Conservation (phyloP, 2,113 vertebrate genomes). For the Albula glossodonta region DNA sequence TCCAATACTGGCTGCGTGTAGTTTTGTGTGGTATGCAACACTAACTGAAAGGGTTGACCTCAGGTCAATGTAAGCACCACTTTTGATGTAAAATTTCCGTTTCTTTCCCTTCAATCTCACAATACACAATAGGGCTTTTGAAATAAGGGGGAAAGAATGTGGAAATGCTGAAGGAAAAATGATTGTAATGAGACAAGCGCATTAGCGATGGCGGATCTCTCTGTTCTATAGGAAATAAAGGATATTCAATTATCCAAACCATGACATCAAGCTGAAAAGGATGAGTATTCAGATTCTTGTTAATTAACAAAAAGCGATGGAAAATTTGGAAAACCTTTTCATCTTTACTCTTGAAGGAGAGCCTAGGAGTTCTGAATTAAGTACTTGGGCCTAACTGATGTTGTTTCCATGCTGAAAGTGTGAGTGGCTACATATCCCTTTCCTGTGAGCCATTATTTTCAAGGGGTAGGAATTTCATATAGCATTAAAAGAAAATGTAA, state of each 20-base stretch:
- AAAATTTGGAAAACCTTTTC: not conserved
- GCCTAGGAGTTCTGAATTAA: not conserved
- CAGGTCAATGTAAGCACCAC: not conserved
- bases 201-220: not conserved
- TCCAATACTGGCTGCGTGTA: no score
- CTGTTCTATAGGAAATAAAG: not conserved
- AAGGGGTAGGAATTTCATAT: not conserved
- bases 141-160: not conserved
- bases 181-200: not conserved
- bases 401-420: not conserved
- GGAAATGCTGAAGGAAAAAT: not conserved
- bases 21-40: no score
- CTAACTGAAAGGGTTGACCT: no score
- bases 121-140: not conserved
- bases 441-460: not conserved
- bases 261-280: not conserved
- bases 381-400: not conserved
- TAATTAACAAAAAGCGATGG: not conserved
- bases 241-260: not conserved
- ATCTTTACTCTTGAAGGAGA: not conserved
- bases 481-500: not conserved
- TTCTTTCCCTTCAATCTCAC: not conserved
- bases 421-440: not conserved
- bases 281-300: not conserved
- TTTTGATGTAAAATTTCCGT: not conserved